Evolutionary conservation across 2,888 invertebrate species (phyloP), one percentile per base, ranked within the genome.

Genomic region (Allacma fusca): DNA sequence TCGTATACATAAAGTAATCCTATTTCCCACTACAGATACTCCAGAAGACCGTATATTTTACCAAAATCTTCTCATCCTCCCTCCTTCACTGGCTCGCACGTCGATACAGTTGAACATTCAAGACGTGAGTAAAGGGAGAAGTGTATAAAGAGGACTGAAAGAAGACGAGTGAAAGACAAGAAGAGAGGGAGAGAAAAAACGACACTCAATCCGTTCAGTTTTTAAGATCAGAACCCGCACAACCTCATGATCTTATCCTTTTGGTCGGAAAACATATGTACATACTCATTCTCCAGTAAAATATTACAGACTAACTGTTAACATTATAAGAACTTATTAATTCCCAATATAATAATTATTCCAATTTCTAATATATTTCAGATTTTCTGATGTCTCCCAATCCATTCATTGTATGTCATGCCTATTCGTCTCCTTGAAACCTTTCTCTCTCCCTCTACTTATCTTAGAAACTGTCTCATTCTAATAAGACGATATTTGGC

Each of bases 1-100:
- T 64, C 65, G 44, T 44, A 50, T 76, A 72, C 64, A 64, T 57
- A 64, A 23, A 34, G 50, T 77, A 77, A 77, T 65, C 65, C 72
- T 59, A 72, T n/a, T 72, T 72, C 59, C 59, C 59, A 28, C 57
- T 59, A n/a, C 28, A 50, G 50, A 12, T 50, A 50, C 50, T 19
- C 50, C 19, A 50, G n/a, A 50, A n/a, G 50, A 50, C 50, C 1
- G n/a, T 50, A 50, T 50, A 50, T 50, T 50, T 50, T 50, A 50
- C 50, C 50, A 50, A 50, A 50, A 50, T 9, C 16, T 50, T n/a
- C n/a, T 50, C 50, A 50, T 50, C 50, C 50, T 12, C 50, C 50
- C 50, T 50, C 50, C 40, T 50, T 50, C 50, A 2, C 50, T 12
- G 2, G 19, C 50, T 50, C 50, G 19, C 50, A 50, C 4, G n/a